These are phyloP conservation scores for Psittacula echo DNA, from an alignment of 2,797 vertebrate species.

Conservation along the genomic window DNA sequence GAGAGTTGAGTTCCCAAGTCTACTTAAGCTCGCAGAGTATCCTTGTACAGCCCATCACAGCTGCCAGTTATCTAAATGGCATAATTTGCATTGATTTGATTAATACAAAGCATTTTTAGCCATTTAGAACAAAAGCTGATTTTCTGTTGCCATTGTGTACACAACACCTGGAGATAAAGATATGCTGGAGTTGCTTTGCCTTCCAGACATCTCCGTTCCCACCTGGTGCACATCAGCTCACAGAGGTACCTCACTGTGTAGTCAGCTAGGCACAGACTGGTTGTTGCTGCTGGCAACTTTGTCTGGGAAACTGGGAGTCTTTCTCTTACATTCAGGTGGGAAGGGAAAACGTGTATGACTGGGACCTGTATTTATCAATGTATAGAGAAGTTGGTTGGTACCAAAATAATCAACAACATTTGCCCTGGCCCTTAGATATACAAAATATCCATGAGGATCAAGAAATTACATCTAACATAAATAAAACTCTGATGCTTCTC, in stretches of 20 bases:
- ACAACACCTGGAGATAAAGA: background rate
- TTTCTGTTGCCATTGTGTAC: background rate
- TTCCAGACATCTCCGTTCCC: background rate
- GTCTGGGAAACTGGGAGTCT: background rate
- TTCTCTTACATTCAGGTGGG: rapidly evolving
- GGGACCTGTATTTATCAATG: background rate
- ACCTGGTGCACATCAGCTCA: background rate
- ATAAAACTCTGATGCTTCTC: background rate
- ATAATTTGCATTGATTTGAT: background rate
- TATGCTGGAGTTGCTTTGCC: background rate
- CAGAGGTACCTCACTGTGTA: background rate
- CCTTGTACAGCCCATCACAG: background rate
- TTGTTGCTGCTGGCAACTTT: background rate
- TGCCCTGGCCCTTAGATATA: background rate
- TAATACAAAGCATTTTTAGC: background rate
- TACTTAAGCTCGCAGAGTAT: background rate
- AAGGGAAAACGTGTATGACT: background rate
- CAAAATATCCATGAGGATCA: background rate
- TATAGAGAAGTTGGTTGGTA: background rate
- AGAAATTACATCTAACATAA: background rate
- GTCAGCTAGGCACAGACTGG: background rate
- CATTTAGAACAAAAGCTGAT: background rate
- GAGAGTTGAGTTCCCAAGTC: background rate
- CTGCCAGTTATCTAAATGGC: background rate
- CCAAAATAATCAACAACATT: background rate